Percentiles rank a stretch among this genome's conserved stretches.
Conservation (phyloP, 1,140 invertebrate species). For the Acromyrmex echinatior region DNA sequence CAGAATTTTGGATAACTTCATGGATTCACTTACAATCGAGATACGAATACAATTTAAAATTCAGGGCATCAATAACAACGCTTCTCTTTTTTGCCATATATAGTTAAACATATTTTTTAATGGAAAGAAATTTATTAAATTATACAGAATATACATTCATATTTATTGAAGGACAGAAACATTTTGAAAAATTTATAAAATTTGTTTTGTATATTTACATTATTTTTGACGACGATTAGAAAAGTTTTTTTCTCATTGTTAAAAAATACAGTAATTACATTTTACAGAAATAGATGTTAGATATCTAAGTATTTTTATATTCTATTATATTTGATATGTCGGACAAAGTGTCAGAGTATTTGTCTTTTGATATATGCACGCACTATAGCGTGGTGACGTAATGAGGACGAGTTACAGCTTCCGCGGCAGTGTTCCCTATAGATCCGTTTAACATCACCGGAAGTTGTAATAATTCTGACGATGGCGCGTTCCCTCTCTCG, state of each 20-base stretch:
- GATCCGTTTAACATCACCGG: slow-evolving; percentile 79
- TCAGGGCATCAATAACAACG: neutral
- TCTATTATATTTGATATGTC: neutral
- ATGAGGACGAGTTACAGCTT: slow-evolving; percentile 73
- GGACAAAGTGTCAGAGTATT: neutral
- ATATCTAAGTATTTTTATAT: neutral
- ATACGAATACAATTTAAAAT: slow-evolving; percentile 19
- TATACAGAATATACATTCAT: neutral
- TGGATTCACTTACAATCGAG: slow-evolving; percentile 17
- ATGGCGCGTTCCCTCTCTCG: slow-evolving; percentile 72
- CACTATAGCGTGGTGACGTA: slow-evolving; percentile 61
- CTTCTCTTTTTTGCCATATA: neutral
- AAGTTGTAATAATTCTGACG: slow-evolving; percentile 80
- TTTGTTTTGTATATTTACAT: neutral
- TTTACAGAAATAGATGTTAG: neutral
- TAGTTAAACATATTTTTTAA: neutral
- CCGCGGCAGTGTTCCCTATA: slow-evolving; percentile 73
- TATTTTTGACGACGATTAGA: neutral
- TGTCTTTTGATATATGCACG: slow-evolving; percentile 9
- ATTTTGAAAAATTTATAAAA: neutral
- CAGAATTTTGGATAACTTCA: slow-evolving; percentile 59
- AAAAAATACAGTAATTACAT: neutral
- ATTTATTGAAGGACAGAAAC: neutral
- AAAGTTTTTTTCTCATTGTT: neutral
- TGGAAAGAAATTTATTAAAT: neutral